These are phyloP conservation scores for Echinarachnius parma DNA, from an alignment of 53 echinoderm and acorn worm species.

Conservation along the genomic window DNA sequence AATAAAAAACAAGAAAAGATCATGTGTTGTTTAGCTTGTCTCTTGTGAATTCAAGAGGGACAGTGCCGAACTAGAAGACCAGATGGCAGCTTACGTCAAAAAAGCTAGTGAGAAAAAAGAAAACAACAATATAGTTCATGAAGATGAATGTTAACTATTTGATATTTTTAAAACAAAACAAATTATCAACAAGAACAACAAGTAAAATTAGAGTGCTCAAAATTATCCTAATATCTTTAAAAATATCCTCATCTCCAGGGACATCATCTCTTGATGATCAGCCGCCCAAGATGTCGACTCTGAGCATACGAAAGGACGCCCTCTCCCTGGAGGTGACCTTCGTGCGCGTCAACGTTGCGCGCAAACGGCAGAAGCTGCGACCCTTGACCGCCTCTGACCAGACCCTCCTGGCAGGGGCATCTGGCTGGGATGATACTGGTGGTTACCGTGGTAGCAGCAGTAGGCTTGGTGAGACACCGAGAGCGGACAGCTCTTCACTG, in stretches of 20 bases:
- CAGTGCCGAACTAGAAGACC: constrained; percentile 52
- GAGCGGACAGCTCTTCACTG: constrained; percentile 27
- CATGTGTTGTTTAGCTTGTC: too few relatives aligned
- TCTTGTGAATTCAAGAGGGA: constrained; percentile 53
- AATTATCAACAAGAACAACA: too few relatives aligned
- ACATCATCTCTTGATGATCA: too few relatives aligned
- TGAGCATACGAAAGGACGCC: constrained; percentile 67
- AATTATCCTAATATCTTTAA: too few relatives aligned
- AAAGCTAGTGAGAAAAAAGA: not conserved
- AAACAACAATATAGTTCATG: too few relatives aligned
- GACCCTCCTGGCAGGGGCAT: constrained; percentile 15
- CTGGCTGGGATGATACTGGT: too few relatives aligned
- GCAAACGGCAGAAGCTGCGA: constrained; percentile 54
- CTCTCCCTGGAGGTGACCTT: constrained; percentile 87
- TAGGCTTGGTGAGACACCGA: constrained; percentile 3
- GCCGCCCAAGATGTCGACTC: constrained; percentile 10
- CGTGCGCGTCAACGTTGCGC: constrained; percentile 78
- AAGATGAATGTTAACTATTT: too few relatives aligned
- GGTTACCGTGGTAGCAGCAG: constrained; percentile 12
- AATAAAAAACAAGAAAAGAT: too few relatives aligned
- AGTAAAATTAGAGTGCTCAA: too few relatives aligned
- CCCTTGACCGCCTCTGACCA: constrained; percentile 9
- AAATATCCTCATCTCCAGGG: too few relatives aligned
- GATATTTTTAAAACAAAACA: too few relatives aligned
- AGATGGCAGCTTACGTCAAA: constrained; percentile 7